These are phyloP conservation scores for Ptychadena robeensis DNA, from an alignment of 2,797 vertebrate species.

Conservation along the genomic window DNA sequence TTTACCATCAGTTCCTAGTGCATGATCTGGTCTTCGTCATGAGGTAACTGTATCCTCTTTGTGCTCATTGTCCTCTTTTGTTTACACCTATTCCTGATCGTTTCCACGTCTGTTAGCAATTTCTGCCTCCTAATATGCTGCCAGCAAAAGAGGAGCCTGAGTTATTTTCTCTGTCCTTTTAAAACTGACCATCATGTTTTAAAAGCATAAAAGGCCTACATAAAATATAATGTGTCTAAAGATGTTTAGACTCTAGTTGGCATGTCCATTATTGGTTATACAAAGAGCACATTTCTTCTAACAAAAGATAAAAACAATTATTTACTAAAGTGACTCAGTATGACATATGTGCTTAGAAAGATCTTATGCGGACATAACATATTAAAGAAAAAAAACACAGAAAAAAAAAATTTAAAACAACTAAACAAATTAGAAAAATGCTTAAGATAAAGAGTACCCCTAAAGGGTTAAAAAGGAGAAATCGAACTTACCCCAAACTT, in stretches of 20 bases:
- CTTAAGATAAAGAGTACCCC: too few species aligned
- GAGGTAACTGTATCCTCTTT: slow-evolving; percentile 34
- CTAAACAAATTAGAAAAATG: too few species aligned
- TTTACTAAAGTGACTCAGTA: not conserved
- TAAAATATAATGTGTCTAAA: slow-evolving; percentile 6
- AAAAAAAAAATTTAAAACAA: too few species aligned
- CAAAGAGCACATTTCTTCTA: not conserved
- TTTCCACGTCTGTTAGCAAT: slow-evolving; percentile 50
- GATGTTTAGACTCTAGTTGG: too few species aligned
- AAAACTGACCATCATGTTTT: not conserved
- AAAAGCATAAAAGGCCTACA: not conserved
- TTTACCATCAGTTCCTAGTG: slow-evolving; percentile 30
- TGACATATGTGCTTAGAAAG: not conserved
- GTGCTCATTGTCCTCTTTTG: slow-evolving; percentile 48
- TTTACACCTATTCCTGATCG: slow-evolving; percentile 38
- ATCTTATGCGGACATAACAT: not conserved
- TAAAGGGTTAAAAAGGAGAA: too few species aligned
- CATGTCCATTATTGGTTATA: too few species aligned
- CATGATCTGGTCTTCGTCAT: slow-evolving; percentile 42
- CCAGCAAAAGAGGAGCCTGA: slow-evolving; percentile 16
- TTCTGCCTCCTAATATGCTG: slow-evolving; percentile 22
- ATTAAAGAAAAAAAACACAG: too few species aligned
- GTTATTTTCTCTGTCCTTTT: slow-evolving; percentile 32
- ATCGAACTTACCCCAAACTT: too few species aligned
- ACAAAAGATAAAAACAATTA: not conserved